Conservation (phyloP, 2,797 vertebrate genomes). For the Lateolabrax maculatus region DNA sequence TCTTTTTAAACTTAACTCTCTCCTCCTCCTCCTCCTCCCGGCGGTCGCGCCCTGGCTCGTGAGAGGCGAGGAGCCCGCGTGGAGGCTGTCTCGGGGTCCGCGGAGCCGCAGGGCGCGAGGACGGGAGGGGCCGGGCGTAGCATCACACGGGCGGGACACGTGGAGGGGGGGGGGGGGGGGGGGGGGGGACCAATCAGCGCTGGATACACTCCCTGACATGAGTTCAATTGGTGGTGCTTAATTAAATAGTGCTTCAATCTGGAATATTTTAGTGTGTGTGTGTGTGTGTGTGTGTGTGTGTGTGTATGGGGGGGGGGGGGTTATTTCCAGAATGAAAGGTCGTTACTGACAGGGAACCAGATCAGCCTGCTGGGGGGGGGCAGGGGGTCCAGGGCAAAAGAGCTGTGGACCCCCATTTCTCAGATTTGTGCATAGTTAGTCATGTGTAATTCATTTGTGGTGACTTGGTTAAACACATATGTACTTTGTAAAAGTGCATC, state of each 20-base stretch:
- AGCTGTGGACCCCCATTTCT: not conserved
- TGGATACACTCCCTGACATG: not conserved
- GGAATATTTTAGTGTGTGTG: not conserved
- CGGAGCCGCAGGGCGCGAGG: slow-evolving; percentile 62
- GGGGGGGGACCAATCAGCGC: slow-evolving; percentile 53
- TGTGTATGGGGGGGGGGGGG: not conserved
- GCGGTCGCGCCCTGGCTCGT: no score
- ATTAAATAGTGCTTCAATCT: not conserved
- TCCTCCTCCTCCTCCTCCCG: slow-evolving; percentile 10
- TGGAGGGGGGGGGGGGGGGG: not conserved
- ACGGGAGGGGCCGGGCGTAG: slow-evolving; percentile 57
- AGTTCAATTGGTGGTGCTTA: slow-evolving; percentile 6
- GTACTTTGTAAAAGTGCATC: not conserved
- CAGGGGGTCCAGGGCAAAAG: no score
- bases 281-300: not conserved
- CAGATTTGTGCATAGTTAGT: not conserved
- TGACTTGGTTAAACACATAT: not conserved
- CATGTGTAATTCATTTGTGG: not conserved
- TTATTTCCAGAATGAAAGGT: not conserved
- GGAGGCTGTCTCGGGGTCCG: no score
- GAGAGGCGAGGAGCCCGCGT: no score
- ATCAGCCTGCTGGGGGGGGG: not conserved
- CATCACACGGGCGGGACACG: slow-evolving; percentile 35
- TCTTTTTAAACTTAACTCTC: not conserved
- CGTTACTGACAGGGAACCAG: not conserved